Conservation (phyloP, 2,113 vertebrate genomes). For the Neotoma lepida region DNA sequence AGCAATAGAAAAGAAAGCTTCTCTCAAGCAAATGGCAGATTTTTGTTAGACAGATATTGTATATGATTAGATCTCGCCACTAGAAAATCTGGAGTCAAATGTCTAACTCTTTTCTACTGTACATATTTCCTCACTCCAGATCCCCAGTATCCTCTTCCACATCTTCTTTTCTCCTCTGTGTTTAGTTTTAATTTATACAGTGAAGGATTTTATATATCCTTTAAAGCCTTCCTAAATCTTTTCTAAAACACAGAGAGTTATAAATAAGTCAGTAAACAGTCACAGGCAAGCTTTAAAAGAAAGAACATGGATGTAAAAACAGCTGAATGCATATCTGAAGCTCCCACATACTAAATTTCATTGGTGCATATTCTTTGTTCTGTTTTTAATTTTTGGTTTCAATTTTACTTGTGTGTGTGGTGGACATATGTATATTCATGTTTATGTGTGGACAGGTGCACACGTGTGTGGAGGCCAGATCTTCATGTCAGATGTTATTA, state of each 20-base stretch:
- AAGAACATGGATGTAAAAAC: neutral
- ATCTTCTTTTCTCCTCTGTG: neutral
- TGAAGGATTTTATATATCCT: neutral
- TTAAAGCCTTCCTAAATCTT: conserved; percentile 36
- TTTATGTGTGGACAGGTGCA: neutral
- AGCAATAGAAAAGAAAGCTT: neutral
- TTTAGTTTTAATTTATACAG: conserved; percentile 45
- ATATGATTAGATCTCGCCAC: neutral
- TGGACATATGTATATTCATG: neutral
- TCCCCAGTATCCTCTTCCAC: neutral
- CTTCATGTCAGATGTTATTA: neutral
- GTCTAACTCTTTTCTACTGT: neutral
- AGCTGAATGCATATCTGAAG: neutral
- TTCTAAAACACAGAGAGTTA: conserved; percentile 31
- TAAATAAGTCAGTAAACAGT: conserved; percentile 32
- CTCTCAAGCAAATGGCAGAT: conserved; percentile 26
- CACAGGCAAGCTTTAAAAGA: conserved; percentile 37
- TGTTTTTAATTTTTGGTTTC: neutral
- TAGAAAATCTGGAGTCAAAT: conserved; percentile 28
- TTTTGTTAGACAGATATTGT: conserved; percentile 10
- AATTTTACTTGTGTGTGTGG: neutral
- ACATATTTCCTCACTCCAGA: neutral
- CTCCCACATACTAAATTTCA: neutral
- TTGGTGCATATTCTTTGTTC: neutral
- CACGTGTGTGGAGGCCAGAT: neutral